Conservation (phyloP, 2,888 invertebrate species). For the Harpalus rufipes region DNA sequence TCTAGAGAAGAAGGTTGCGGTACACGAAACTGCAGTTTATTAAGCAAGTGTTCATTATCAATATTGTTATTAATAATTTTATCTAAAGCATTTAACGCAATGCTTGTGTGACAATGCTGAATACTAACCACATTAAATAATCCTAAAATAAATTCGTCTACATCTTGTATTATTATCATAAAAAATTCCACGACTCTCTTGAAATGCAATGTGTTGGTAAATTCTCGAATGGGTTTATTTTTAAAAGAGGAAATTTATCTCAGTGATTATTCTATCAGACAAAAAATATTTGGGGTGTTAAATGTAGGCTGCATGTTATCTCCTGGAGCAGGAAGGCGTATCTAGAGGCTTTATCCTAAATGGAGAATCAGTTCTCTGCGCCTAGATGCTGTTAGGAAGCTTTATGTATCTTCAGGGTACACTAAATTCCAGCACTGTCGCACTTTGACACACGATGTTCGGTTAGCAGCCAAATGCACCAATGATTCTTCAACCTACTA, state of each 20-base stretch:
- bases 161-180: too few relatives aligned
- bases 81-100: too few relatives aligned
- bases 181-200: too few relatives aligned
- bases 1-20: too few relatives aligned
- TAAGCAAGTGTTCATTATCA: too few relatives aligned
- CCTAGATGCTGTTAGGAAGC: conserved; percentile 51
- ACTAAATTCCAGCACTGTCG: conserved; percentile 34
- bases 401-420: conserved; percentile 47
- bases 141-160: too few relatives aligned
- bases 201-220: background rate
- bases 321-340: conserved; percentile 12
- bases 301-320: background rate
- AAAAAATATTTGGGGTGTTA: conserved; percentile 6
- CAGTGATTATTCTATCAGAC: background rate
- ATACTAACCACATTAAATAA: too few relatives aligned
- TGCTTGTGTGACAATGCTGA: too few relatives aligned
- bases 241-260: background rate
- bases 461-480: conserved; percentile 50
- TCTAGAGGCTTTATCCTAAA: conserved; percentile 46
- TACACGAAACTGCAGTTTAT: too few relatives aligned
- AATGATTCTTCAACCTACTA: conserved; percentile 43
- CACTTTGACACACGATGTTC: conserved; percentile 50
- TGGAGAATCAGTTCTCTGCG: conserved; percentile 41
- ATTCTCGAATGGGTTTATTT: background rate
- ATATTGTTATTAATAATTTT: too few relatives aligned